Percentiles rank a stretch among this genome's conserved stretches.
phyloP scores from a whole-genome alignment of 2,888 invertebrate species.

The Cataglyphis cursor region DNA sequence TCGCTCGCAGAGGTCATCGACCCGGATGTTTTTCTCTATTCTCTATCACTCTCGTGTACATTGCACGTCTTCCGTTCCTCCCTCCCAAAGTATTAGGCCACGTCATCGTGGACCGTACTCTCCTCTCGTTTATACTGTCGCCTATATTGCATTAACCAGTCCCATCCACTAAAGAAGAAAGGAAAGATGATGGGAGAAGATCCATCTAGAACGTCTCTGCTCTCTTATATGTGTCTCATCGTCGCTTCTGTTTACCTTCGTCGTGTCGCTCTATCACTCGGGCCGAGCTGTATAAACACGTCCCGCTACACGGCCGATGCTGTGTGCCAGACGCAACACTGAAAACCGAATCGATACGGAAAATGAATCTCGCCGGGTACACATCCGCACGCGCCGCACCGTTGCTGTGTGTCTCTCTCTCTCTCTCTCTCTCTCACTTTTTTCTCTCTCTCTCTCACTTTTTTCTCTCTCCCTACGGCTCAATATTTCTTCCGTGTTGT shows the following conservation, averaged over 20 bases:
- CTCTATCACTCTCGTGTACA: background rate
- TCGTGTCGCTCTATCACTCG: slow-evolving; percentile 10
- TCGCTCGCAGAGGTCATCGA: slow-evolving; percentile 21
- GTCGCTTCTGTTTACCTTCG: slow-evolving; percentile 24
- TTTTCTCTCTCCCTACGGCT: background rate
- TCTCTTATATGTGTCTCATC: background rate
- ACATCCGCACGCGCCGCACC: slow-evolving; percentile 38
- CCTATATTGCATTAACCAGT: slow-evolving; percentile 34
- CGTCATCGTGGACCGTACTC: slow-evolving; percentile 32
- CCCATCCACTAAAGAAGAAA: background rate
- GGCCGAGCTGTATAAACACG: slow-evolving; percentile 25
- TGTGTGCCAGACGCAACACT: slow-evolving; percentile 42
- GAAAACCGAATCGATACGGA: slow-evolving; percentile 52
- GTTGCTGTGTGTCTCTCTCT: background rate
- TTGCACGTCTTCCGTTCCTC: background rate
- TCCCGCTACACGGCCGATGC: slow-evolving; percentile 5
- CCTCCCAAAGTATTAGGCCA: background rate
- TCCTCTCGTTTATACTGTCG: slow-evolving; percentile 34
- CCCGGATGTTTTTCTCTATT: slow-evolving; percentile 18
- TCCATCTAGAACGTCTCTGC: background rate
- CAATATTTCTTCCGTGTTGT: slow-evolving; percentile 30
- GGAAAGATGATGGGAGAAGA: slow-evolving; percentile 10
- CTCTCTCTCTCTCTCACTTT: background rate
- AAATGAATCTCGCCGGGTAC: slow-evolving; percentile 46
- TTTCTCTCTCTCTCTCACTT: background rate